Evolutionary conservation across 2,888 invertebrate species (phyloP), one percentile per base, ranked within the genome.

Genomic region (Cremastinae sp.): DNA sequence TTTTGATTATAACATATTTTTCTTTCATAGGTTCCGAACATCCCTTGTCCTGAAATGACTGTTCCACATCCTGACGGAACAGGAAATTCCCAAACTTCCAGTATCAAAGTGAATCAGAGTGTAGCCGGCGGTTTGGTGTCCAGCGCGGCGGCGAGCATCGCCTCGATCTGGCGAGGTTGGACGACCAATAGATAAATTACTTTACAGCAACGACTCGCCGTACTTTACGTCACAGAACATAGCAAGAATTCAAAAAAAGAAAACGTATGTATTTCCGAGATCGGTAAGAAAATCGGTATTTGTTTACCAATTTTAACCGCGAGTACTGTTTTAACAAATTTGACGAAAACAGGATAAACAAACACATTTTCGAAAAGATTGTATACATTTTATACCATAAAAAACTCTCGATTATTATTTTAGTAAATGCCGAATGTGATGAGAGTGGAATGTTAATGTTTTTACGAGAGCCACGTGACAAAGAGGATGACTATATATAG

Each of bases 81-180:
- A 78, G 70, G 80, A 37, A 86, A 82, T 76, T 89, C 89, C 73
- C 88, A 89, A 76, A 84, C 86, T 35, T 85, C 88, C 56, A 89
- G 85, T 78, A 84, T 88, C 82, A 88, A 90, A 78, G 88, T 89
- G 56, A 89, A 90, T 83, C 89, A 89, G 83, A 89, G 93, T 90
- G 92, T 94, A 79, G 94, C 94, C 45, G 94, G 94, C 28, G 94
- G 96, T 64, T 91, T 96, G 18, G 93, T 96, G 83, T 94, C 95
- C 71, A 95, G 96, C 83, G 95, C 96, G 22, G 96, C 96, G 64
- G 95, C 96, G 71, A 94, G 96, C 79, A 91, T 97, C 80, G 95
- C 94, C 51, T 96, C 96, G 70, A 92, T 96, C 85, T 95, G 96
- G 93, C 93, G 95, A 81, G 95, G 94, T 7, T 94, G 94, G 92